Conservation (phyloP, 2,888 invertebrate species). For the Agrochola macilenta region DNA sequence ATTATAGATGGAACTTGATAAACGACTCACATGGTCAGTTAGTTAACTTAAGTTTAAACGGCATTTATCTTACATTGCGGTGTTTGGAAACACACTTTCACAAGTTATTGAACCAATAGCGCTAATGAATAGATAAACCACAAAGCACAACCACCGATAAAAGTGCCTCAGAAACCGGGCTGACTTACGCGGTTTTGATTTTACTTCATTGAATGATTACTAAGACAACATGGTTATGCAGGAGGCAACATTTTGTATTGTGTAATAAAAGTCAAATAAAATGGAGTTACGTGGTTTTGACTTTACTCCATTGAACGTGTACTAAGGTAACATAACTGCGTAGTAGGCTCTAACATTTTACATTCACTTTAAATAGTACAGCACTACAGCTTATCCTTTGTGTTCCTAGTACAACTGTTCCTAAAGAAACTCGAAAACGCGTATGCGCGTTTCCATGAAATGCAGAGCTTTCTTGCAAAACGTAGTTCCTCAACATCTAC, state of each 20-base stretch:
- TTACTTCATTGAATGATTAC: slow-evolving; percentile 64
- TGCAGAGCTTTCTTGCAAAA: slow-evolving; percentile 44
- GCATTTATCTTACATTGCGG: no score
- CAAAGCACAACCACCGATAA: no score
- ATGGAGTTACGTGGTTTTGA: slow-evolving; percentile 40
- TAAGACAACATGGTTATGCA: slow-evolving; percentile 60
- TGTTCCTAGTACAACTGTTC: slow-evolving; percentile 63
- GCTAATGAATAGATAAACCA: no score
- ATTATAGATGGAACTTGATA: no score
- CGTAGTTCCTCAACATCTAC: slow-evolving; percentile 1
- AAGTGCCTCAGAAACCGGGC: no score
- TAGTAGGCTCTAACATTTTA: slow-evolving; percentile 1
- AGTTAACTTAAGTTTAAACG: no score
- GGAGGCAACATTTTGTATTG: slow-evolving; percentile 3
- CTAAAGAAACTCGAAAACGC: slow-evolving; percentile 71
- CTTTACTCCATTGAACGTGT: slow-evolving; percentile 30
- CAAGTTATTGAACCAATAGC: no score
- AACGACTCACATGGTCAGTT: no score
- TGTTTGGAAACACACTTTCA: no score
- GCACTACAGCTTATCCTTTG: slow-evolving; percentile 43
- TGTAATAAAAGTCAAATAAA: slow-evolving; percentile 1
- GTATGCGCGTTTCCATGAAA: slow-evolving; percentile 62
- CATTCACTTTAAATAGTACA: neutral
- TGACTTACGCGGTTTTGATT: slow-evolving; percentile 67
- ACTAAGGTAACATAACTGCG: slow-evolving; percentile 27